Evolutionary conservation across 2,888 invertebrate genomes (phyloP), one percentile per base, ranked within the genome.

Genomic region (Andrena praecox): DNA sequence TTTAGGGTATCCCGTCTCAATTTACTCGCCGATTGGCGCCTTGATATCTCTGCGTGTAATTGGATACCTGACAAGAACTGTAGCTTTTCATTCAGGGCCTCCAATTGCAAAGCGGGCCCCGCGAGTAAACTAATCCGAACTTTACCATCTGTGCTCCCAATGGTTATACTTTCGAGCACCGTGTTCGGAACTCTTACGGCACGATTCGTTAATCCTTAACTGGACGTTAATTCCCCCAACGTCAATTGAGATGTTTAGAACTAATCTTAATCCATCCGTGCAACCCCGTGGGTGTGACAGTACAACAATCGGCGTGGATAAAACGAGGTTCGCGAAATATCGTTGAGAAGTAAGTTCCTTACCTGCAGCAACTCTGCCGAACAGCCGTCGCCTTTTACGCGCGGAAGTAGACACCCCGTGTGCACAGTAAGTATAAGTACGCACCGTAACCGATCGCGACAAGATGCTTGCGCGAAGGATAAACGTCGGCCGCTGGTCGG

Each of bases 341-440:
- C 24, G 8, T 8, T 24, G 4, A 16, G 33, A 56, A 31, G 20
- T 16, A n/a, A 33, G 20, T 56, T 48, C 62, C 50, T 69, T 68
- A 79, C 80, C 79, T 80, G 27, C 6, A 56, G 0, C 24, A 56
- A 29, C 16, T 24, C 33, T 20, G 31, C 8, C 48, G 33, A 33
- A 59, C 10, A 48, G 12, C 16, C 24, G 2, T 54, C 10, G 31
- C 35, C 24, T 12, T 33, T 5, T 50, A 7, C 29, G 16, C 4
- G 67, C 24, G 8, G 3, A 80, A 70, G 31, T 31, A 29, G 50
- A 73, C 73, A 79, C 73, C 68, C 20, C 42, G 66, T 33, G 20
- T 68, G 79, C 73, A 80, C 80, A 59, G 50, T 64, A 64, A 75
- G 60, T 70, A 75, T 64, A 64, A 75, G 60, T 70, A 75, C 48